Evolutionary conservation across 1,140 invertebrate genomes (phyloP).

Genomic region (Diuraphis noxia): DNA sequence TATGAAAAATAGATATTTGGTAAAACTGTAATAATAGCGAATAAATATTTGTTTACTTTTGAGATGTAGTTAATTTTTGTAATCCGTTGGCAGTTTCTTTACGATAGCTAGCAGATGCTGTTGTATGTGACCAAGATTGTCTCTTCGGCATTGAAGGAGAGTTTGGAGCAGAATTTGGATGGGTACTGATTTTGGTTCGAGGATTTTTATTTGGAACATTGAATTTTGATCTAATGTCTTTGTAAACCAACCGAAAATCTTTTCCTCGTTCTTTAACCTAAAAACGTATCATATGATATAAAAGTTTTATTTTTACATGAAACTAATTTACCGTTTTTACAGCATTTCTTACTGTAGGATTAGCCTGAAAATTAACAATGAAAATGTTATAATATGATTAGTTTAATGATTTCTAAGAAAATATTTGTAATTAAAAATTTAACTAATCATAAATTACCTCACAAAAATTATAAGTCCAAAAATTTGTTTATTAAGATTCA

Average conservation of each 20-base stretch:
- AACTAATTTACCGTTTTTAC: constrained; percentile 73
- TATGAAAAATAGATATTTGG: not conserved
- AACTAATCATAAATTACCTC: not conserved
- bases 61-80: not conserved
- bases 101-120: constrained; percentile 45
- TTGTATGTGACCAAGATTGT: constrained; percentile 49
- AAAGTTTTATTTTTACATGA: not conserved
- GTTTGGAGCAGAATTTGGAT: constrained; percentile 67
- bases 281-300: constrained; percentile 46
- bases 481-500: not conserved
- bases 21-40: not conserved
- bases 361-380: constrained; percentile 67
- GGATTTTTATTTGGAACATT: constrained; percentile 62
- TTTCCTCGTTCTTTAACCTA: constrained; percentile 78
- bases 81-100: constrained; percentile 27
- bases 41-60: constrained; percentile 10
- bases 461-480: not conserved
- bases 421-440: not conserved
- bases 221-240: constrained; percentile 69
- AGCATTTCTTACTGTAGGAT: constrained; percentile 79
- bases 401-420: not conserved
- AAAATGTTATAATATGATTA: not conserved
- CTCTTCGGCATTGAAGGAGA: constrained; percentile 64
- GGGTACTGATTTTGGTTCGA: constrained; percentile 60
- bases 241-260: constrained; percentile 74